These are phyloP conservation scores for Beris morrisii DNA, from an alignment of 2,888 invertebrate genomes.

Conservation along the genomic window DNA sequence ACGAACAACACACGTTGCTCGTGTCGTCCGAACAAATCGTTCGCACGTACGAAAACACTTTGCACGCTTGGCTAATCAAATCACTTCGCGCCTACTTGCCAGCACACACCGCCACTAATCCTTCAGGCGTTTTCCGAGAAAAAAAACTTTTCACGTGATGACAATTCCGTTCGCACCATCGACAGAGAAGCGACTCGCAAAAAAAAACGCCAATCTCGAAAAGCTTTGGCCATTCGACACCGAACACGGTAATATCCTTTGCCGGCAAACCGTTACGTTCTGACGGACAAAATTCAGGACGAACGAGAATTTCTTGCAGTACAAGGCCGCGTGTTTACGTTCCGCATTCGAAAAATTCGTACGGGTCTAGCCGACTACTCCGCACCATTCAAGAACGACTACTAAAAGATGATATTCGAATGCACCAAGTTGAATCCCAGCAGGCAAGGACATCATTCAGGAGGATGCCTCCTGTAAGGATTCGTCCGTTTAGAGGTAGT, in stretches of 20 bases:
- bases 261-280: neutral
- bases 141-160: no score
- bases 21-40: no score
- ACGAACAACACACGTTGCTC: no score
- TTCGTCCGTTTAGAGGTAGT: slow-evolving; percentile 7
- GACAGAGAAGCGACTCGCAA: no score
- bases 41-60: no score
- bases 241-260: neutral
- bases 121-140: no score
- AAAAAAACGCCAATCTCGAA: no score
- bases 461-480: slow-evolving; percentile 15
- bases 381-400: slow-evolving; percentile 10
- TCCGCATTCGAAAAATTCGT: neutral
- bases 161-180: no score
- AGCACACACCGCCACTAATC: no score
- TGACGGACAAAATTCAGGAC: neutral
- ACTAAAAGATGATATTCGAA: slow-evolving; percentile 8
- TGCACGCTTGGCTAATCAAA: no score
- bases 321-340: slow-evolving; percentile 7
- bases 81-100: no score
- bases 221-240: neutral
- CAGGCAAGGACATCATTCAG: neutral
- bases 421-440: neutral
- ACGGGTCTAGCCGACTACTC: slow-evolving; percentile 8
- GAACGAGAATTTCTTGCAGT: neutral